Evolutionary conservation across 2,888 invertebrate genomes (phyloP).

Genomic region (Spilarctia lutea): DNA sequence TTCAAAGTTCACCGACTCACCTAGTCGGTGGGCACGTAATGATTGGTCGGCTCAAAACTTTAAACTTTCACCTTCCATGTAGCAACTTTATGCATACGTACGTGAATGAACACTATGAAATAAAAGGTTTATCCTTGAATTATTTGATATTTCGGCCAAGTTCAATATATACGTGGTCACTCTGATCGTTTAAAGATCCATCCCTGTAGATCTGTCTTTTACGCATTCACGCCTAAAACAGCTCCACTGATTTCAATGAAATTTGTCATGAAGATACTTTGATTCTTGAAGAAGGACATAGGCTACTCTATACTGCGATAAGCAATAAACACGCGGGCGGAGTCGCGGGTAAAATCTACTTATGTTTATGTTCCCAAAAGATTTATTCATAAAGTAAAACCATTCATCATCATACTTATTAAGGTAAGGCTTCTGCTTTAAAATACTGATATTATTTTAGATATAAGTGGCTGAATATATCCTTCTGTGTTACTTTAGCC

Average conservation of each 20-base stretch:
- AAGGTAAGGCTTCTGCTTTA: no score
- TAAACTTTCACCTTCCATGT: background rate
- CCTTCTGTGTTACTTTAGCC: background rate
- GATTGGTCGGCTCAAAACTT: background rate
- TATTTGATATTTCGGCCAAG: background rate
- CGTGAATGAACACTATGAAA: background rate
- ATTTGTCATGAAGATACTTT: no score
- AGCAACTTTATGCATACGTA: background rate
- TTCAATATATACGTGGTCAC: background rate
- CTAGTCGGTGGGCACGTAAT: background rate
- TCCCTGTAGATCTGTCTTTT: no score
- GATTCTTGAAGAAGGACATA: no score
- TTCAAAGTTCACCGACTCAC: no score
- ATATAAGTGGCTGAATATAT: background rate
- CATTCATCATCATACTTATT: background rate
- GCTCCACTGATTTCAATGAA: no score
- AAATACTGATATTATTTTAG: background rate
- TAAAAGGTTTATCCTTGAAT: background rate
- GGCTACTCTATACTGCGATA: no score
- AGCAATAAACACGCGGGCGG: no score
- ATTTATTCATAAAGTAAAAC: background rate
- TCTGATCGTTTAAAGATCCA: background rate
- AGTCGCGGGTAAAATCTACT: no score
- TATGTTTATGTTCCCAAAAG: background rate
- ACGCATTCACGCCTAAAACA: no score